Percentiles rank a stretch among this genome's conserved stretches.
Conservation (phyloP, 1,140 invertebrate genomes). For the Drosophila bifasciata region DNA sequence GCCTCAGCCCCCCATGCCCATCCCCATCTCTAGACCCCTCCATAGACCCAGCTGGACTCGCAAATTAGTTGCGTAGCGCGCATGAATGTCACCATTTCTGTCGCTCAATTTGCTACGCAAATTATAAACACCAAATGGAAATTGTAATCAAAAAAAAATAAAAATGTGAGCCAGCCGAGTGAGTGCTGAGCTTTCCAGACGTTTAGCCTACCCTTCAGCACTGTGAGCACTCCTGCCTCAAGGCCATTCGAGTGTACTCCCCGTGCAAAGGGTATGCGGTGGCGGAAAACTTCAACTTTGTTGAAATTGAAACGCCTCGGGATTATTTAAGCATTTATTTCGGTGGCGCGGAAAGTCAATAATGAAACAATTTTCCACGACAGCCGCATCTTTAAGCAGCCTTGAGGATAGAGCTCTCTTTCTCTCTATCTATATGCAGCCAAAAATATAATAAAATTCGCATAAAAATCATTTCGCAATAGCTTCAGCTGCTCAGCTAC, state of each 20-base stretch:
- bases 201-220: too few relatives aligned
- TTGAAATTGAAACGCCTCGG: slow-evolving; percentile 73
- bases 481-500: slow-evolving; percentile 23
- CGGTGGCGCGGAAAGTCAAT: slow-evolving; percentile 67
- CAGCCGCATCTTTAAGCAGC: slow-evolving; percentile 53
- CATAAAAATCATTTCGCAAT: slow-evolving; percentile 76
- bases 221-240: slow-evolving; percentile 9
- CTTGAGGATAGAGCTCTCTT: slow-evolving; percentile 1
- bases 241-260: slow-evolving; percentile 2
- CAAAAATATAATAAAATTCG: slow-evolving; percentile 77
- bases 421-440: slow-evolving; percentile 26
- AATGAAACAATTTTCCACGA: slow-evolving; percentile 61
- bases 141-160: slow-evolving; percentile 57
- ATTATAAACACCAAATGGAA: slow-evolving; percentile 78
- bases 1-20: slow-evolving; percentile 40
- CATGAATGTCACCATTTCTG: slow-evolving; percentile 72
- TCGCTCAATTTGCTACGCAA: slow-evolving; percentile 74
- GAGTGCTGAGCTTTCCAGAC: too few relatives aligned
- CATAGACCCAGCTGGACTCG: slow-evolving; percentile 32
- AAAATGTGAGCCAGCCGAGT: neutral
- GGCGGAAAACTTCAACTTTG: slow-evolving; percentile 51
- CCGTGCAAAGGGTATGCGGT: slow-evolving; percentile 18
- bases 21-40: slow-evolving; percentile 9
- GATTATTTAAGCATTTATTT: slow-evolving; percentile 78
- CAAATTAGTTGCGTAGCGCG: slow-evolving; percentile 59